Evolutionary conservation across 1,140 invertebrate species (phyloP).

Genomic region (Triops longicaudatus): DNA sequence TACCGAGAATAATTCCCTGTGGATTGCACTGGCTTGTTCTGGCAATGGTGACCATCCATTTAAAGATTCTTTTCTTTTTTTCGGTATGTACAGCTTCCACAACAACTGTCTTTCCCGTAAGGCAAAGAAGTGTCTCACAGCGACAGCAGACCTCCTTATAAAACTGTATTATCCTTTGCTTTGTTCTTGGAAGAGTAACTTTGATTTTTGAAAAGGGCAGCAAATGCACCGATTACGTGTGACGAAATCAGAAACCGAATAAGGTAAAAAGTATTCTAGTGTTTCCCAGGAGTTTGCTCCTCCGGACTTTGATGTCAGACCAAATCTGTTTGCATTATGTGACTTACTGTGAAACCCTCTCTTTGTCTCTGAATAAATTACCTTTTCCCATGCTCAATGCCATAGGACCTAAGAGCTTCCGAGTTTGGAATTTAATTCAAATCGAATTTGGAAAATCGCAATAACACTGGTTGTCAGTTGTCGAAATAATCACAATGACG

Average conservation of each 20-base stretch:
- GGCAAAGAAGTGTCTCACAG: too few species aligned
- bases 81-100: too few species aligned
- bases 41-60: background rate
- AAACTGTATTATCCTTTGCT: too few species aligned
- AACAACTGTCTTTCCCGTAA: too few species aligned
- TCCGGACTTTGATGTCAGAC: background rate
- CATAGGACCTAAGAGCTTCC: background rate
- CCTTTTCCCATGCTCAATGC: background rate
- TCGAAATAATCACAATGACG: too few species aligned
- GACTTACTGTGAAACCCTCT: background rate
- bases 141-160: too few species aligned
- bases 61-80: background rate
- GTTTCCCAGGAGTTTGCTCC: background rate
- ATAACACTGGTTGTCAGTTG: too few species aligned
- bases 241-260: background rate
- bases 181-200: too few species aligned
- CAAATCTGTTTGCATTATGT: constrained; percentile 1
- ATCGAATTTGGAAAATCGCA: too few species aligned
- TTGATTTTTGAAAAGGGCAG: too few species aligned
- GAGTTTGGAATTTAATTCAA: too few species aligned
- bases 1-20: background rate
- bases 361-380: constrained; percentile 11
- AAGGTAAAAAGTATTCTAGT: background rate
- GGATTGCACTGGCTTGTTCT: background rate
- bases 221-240: too few species aligned